These are phyloP conservation scores for Zaprionus lachaisei DNA, from an alignment of 1,140 invertebrate genomes.

Conservation along the genomic window DNA sequence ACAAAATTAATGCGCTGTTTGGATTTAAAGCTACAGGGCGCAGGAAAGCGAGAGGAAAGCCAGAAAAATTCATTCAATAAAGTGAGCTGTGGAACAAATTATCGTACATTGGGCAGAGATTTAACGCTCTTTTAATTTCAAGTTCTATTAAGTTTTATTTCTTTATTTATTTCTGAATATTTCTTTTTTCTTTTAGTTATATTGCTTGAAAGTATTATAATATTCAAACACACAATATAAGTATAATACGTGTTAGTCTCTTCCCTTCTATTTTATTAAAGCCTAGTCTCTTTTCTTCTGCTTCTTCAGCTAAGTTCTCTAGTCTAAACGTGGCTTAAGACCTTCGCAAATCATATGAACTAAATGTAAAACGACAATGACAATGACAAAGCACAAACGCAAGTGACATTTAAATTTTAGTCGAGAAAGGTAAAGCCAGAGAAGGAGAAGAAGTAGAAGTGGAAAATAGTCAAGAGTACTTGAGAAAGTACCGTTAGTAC, in stretches of 20 bases:
- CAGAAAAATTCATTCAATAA: slow-evolving; percentile 28
- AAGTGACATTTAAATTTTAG: slow-evolving; percentile 60
- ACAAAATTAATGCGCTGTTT: slow-evolving; percentile 8
- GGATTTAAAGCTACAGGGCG: neutral
- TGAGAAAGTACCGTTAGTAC: slow-evolving; percentile 71
- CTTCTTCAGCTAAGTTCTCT: neutral
- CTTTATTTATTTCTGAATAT: neutral
- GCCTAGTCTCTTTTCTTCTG: neutral
- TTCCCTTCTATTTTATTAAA: too few relatives aligned
- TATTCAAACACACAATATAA: too few relatives aligned
- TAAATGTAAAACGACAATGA: slow-evolving; percentile 48
- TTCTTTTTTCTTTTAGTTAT: neutral
- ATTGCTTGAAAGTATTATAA: neutral
- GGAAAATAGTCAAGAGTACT: slow-evolving; percentile 44
- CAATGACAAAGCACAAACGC: slow-evolving; percentile 68
- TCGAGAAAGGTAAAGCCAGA: neutral
- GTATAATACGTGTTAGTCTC: too few relatives aligned
- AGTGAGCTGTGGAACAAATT: neutral
- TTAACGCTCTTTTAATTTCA: neutral
- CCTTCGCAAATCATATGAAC: slow-evolving; percentile 45
- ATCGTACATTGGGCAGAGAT: neutral
- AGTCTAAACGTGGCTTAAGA: slow-evolving; percentile 6
- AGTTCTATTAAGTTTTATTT: neutral
- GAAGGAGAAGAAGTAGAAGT: slow-evolving; percentile 12
- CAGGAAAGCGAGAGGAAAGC: too few relatives aligned